phyloP scores from a whole-genome alignment of 2,888 invertebrate species.

The Limnephilus marmoratus region DNA sequence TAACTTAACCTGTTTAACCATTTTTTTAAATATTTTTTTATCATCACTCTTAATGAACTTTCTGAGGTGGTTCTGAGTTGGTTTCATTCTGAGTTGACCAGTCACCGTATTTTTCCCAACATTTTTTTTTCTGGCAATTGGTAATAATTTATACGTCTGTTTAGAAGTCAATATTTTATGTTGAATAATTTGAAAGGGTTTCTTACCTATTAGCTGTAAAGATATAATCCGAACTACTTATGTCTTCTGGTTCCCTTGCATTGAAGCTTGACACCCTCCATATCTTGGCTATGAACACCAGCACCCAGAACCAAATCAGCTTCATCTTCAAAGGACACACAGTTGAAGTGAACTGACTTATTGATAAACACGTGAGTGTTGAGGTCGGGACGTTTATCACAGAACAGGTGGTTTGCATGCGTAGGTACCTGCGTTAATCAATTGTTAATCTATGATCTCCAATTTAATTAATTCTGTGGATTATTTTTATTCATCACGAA shows the following conservation, averaged over 20 bases:
- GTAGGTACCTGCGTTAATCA: background rate
- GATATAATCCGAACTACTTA: constrained; percentile 34
- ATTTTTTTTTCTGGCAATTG: background rate
- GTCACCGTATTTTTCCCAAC: no score
- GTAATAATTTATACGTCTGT: background rate
- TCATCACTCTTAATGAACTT: no score
- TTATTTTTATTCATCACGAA: no score
- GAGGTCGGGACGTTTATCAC: background rate
- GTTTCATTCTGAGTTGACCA: no score
- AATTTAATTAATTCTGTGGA: no score
- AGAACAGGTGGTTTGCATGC: background rate
- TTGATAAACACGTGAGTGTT: background rate
- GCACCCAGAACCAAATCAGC: background rate
- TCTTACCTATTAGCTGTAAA: constrained; percentile 54
- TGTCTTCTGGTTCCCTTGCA: constrained; percentile 40
- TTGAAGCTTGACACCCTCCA: constrained; percentile 14
- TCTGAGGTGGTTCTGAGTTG: no score
- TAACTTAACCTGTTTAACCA: no score
- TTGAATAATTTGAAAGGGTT: background rate
- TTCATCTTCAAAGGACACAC: background rate
- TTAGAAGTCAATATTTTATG: background rate
- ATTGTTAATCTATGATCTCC: background rate
- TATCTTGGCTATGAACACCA: background rate
- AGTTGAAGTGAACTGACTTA: background rate
- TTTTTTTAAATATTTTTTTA: no score